phyloP scores from a whole-genome alignment of 2,888 invertebrate species.

The Harpagoxenus sublaevis region DNA sequence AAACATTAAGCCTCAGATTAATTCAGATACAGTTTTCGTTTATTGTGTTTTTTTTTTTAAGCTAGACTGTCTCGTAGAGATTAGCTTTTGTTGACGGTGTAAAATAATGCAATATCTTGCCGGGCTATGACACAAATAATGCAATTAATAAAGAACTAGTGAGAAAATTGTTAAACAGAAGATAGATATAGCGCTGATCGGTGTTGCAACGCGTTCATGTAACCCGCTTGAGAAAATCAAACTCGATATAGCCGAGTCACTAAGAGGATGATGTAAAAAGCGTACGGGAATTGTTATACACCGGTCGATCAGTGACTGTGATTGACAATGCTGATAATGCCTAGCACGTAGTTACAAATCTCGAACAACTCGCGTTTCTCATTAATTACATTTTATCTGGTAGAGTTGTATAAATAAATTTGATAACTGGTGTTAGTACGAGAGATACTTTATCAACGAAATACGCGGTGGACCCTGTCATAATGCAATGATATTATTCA shows the following conservation, averaged over 20 bases:
- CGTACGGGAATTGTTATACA: background rate
- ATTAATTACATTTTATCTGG: background rate
- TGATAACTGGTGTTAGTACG: constrained; percentile 15
- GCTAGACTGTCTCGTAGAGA: background rate
- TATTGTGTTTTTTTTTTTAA: background rate
- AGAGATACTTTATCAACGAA: background rate
- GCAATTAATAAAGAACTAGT: background rate
- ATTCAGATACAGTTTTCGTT: background rate
- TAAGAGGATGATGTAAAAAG: background rate
- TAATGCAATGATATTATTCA: constrained; percentile 25
- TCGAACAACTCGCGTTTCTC: background rate
- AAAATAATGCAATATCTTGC: constrained; percentile 13
- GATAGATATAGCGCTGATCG: constrained; percentile 25
- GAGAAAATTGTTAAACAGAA: constrained; percentile 18
- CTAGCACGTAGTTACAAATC: constrained; percentile 14
- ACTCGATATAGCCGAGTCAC: constrained; percentile 12
- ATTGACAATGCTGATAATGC: background rate
- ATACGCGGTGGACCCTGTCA: background rate
- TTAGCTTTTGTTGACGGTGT: background rate
- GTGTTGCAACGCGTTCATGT: constrained; percentile 38
- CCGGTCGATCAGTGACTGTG: constrained; percentile 4
- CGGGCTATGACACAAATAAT: background rate
- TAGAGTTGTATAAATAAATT: constrained; percentile 28
- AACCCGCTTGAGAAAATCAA: constrained; percentile 36
- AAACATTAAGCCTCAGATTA: background rate